phyloP scores from a whole-genome alignment of 1,140 invertebrate species.

The Zaprionus kolodkinae region DNA sequence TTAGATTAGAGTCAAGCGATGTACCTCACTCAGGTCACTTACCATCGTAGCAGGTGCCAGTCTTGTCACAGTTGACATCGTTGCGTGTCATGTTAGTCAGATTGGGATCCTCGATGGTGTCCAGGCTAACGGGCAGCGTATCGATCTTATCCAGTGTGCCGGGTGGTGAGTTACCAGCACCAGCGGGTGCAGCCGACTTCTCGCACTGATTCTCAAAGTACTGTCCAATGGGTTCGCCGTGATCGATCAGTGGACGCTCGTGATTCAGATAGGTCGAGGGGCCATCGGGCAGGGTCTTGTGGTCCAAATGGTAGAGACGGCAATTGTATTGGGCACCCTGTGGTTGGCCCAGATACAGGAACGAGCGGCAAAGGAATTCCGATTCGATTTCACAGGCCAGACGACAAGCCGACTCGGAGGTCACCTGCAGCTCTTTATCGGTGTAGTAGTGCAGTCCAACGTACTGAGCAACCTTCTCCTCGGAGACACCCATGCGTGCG shows the following conservation, averaged over 20 bases:
- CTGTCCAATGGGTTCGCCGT: conserved; percentile 93
- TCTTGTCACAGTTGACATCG: conserved; percentile 96
- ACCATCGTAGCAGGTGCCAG: conserved; percentile 98
- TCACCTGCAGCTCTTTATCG: conserved; percentile 95
- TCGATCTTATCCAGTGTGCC: conserved; percentile 84
- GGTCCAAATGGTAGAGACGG: conserved; percentile 95
- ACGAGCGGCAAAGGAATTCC: conserved; percentile 96
- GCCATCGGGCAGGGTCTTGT: conserved; percentile 95
- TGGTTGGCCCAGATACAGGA: conserved; percentile 92
- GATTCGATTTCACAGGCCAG: conserved; percentile 96
- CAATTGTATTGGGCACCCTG: conserved; percentile 93
- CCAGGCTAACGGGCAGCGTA: conserved; percentile 89
- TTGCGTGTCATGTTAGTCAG: conserved; percentile 89
- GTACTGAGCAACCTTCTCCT: conserved; percentile 95
- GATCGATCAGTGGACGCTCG: conserved; percentile 94
- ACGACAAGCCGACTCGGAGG: conserved; percentile 92
- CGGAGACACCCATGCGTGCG: conserved; percentile 93
- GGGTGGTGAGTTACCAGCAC: conserved; percentile 78
- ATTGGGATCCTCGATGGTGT: conserved; percentile 89
- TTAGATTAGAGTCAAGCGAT: not conserved
- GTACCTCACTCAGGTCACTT: conserved; percentile 17
- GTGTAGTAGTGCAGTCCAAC: conserved; percentile 96
- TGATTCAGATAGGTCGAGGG: conserved; percentile 95
- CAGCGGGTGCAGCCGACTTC: conserved; percentile 77
- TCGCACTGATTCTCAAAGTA: conserved; percentile 96